A percentile compares a stretch with the other conserved stretches of the same genome.
phyloP scores from a whole-genome alignment of 2,797 vertebrate genomes.

The Lateolabrax maculatus region DNA sequence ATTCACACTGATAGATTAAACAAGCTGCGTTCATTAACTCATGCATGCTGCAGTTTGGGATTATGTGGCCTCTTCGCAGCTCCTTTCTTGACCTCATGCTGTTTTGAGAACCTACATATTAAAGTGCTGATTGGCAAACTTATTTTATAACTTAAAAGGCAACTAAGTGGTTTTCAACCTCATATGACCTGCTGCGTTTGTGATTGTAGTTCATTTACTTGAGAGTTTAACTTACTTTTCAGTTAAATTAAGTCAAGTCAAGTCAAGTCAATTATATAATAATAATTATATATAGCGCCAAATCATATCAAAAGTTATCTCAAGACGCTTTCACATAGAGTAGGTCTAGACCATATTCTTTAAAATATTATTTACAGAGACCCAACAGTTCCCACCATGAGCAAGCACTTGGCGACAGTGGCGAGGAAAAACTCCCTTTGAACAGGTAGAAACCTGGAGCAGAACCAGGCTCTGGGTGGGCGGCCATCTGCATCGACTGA shows the following conservation, averaged over 20 bases:
- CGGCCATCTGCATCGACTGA: too few relatives aligned
- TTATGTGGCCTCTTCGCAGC: neutral
- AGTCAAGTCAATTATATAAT: too few relatives aligned
- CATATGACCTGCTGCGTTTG: neutral
- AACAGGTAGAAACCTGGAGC: too few relatives aligned
- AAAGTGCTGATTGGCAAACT: neutral
- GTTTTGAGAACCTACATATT: neutral
- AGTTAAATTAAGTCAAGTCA: neutral
- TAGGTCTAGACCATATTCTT: too few relatives aligned
- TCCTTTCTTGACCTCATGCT: slow-evolving; percentile 3
- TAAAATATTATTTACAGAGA: too few relatives aligned
- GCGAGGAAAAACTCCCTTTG: too few relatives aligned
- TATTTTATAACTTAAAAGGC: neutral
- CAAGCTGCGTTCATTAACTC: neutral
- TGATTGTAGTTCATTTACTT: neutral
- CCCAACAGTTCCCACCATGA: too few relatives aligned
- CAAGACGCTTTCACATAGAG: too few relatives aligned
- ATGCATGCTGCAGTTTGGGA: neutral
- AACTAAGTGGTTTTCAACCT: slow-evolving; percentile 16
- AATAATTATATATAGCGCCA: too few relatives aligned
- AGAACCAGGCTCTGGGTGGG: too few relatives aligned
- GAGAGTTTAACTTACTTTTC: neutral
- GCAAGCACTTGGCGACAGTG: too few relatives aligned
- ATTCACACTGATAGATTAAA: neutral
- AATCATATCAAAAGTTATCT: too few relatives aligned